Evolutionary conservation across 2,797 vertebrate genomes (phyloP), one percentile per base, ranked within the genome.

Genomic region (Ateles fusciceps): DNA sequence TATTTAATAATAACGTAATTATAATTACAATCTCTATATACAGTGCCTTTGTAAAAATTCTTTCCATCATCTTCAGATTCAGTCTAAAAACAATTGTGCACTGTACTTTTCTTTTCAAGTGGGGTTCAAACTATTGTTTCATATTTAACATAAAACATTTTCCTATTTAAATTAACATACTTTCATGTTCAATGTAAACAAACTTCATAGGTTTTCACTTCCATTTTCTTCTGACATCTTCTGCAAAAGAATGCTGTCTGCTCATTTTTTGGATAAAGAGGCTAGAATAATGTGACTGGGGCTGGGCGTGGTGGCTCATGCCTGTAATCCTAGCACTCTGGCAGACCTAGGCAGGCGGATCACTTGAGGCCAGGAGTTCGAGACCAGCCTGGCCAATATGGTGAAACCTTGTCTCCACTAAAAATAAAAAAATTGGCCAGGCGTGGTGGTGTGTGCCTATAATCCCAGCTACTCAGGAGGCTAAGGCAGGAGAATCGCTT

Each of bases 1-100:
- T 64, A 96, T 94, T 94, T 97, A 96, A 75, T 94, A 95, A 88
- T 74, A 92, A 85, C 52, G 26, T 85, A 85, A 71, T 17, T 86
- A 81, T 42, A 90, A 96, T 76, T 74, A 80, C n/a, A 75, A 95
- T 76, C 33, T 78, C 50, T 92, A 1, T 79, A 64, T 52, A 93
- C 55, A 83, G 5, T 30, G 15, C 21, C 59, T 91, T 68, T 86
- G 30, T 91, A 89, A 96, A 96, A 95, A 96, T 80, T 78, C 39
- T 91, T 78, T 42, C 75, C 75, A 80, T 79, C 44, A 92, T 95
- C 52, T 97, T 96, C 72, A 95, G 75, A 87, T 75, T 61, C 30
- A 95, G 44, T 42, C 64, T 55, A 39, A 92, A 93, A 95, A 89
- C 68, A 94, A 92, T 2, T 89, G 46, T 55, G 86, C 5, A 85